These are phyloP conservation scores for Oenanthe oenanthe DNA, from an alignment of 2,113 vertebrate species.

Conservation along the genomic window DNA sequence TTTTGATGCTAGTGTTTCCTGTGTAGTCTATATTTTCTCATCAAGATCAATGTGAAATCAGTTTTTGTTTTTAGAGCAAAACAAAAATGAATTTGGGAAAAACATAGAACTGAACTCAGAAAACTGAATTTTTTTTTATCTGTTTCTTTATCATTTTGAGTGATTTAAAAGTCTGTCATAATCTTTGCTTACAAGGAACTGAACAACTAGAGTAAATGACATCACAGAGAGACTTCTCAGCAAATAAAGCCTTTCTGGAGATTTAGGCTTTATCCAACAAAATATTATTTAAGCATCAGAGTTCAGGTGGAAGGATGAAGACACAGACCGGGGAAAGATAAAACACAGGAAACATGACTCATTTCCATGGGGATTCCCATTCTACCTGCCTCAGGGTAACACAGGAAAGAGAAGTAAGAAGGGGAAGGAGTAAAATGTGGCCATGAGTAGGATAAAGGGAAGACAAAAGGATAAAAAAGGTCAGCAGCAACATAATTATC, in stretches of 20 bases:
- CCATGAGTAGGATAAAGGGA: not conserved
- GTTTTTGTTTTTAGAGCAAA: not conserved
- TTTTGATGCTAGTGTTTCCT: not conserved
- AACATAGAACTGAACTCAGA: not conserved
- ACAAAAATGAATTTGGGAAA: not conserved
- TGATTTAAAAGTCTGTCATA: not conserved
- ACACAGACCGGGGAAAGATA: not conserved
- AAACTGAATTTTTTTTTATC: not conserved
- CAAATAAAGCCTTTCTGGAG: not conserved
- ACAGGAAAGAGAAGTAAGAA: not conserved
- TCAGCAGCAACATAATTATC: not conserved
- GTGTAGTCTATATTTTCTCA: not conserved
- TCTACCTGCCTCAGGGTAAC: not conserved
- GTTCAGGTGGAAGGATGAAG: not conserved
- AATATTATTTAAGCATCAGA: not conserved
- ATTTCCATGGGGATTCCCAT: not conserved
- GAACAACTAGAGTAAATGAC: not conserved
- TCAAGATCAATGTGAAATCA: not conserved
- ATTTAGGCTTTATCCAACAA: not conserved
- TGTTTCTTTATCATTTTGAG: not conserved
- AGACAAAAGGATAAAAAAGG: not conserved
- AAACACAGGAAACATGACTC: slow-evolving; percentile 15
- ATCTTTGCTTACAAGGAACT: not conserved
- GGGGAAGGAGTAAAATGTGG: not conserved
- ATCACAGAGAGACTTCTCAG: not conserved